Base-by-base conservation (phyloP, 2,797 vertebrate genomes). In the Cossypha caffra region DNA sequence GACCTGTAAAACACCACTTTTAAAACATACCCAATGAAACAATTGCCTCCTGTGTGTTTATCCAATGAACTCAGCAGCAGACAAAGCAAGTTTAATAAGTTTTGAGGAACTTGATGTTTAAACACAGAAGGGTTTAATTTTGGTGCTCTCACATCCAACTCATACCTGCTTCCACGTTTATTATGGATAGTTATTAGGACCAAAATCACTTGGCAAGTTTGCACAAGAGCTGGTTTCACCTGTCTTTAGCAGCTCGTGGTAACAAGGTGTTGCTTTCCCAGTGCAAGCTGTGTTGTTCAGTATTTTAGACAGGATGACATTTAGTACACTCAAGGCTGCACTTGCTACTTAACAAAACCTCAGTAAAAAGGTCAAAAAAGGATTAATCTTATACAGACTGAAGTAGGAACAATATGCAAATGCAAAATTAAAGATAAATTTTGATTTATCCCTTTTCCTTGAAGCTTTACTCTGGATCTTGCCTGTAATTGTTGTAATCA, bases 1-100 rank as follows among this genome's bases (percentile, higher is more conserved):
- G 96, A 99, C 99, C 99, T 99, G 98, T 7, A 96, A 97, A 88
- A 96, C 43, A 97, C 13, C 77, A 55, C 82, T 15, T 86, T 97
- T 79, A 96, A 24, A 94, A 77, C 48, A 29, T 10, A 79, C 45
- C 68, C 68, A 79, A 51, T 1, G 0, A 73, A 33, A 74, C 14
- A 37, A 86, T 84, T 73, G 18, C 35, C 18, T 76, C 37, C 54
- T 40, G 2, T 43, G 38, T 23, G 29, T 67, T 69, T 88, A 74
- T 15, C 11, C 62, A 54, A 51, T 24, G 43, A 47, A 85, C 69
- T 71, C 78, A 63, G 67, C 31, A 62, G 68, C 61, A 62, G 43
- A 79, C 52, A 37, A 74, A 78, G 68, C 24, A 10, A 83, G n/a
- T 42, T 71, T 16, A 79, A 0, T 63, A 72, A 68, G 20, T 83